phyloP scores from a whole-genome alignment of 2,888 invertebrate genomes.

The Sinelater perroti region DNA sequence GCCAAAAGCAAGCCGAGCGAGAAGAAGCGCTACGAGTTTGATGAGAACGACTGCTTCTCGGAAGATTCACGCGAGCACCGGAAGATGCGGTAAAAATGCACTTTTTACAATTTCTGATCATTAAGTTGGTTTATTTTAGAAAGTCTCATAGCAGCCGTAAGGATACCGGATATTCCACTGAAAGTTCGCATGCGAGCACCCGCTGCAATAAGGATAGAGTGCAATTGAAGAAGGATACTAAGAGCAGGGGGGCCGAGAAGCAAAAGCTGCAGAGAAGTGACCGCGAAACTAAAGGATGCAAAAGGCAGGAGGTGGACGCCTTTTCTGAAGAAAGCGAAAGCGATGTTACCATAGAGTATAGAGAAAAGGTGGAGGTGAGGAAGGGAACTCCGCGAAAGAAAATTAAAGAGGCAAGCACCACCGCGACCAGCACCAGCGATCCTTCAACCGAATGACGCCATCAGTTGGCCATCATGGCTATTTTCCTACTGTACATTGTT shows the following conservation, averaged over 20 bases:
- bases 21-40: constrained; percentile 42
- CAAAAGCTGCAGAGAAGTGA: constrained; percentile 55
- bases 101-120: too few species aligned
- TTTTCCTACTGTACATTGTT: constrained; percentile 65
- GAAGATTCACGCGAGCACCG: constrained; percentile 41
- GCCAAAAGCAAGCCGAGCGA: constrained; percentile 37
- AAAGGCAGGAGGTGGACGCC: constrained; percentile 44
- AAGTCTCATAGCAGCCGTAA: constrained; percentile 61
- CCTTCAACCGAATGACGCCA: constrained; percentile 65
- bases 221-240: constrained; percentile 26
- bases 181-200: constrained; percentile 67
- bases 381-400: constrained; percentile 30
- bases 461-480: constrained; percentile 66
- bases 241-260: constrained; percentile 48
- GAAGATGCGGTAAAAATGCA: constrained; percentile 9
- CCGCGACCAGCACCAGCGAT: constrained; percentile 44
- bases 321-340: constrained; percentile 45
- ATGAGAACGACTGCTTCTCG: constrained; percentile 43
- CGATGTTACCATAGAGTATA: background rate
- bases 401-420: constrained; percentile 23
- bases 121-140: constrained; percentile 48
- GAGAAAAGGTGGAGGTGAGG: constrained; percentile 6
- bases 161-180: constrained; percentile 76
- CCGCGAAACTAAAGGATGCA: constrained; percentile 46
- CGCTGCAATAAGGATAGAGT: constrained; percentile 45